Percentiles rank a stretch among this genome's conserved stretches.
phyloP scores from a whole-genome alignment of 1,140 invertebrate species.

The Drosophila subobscura region DNA sequence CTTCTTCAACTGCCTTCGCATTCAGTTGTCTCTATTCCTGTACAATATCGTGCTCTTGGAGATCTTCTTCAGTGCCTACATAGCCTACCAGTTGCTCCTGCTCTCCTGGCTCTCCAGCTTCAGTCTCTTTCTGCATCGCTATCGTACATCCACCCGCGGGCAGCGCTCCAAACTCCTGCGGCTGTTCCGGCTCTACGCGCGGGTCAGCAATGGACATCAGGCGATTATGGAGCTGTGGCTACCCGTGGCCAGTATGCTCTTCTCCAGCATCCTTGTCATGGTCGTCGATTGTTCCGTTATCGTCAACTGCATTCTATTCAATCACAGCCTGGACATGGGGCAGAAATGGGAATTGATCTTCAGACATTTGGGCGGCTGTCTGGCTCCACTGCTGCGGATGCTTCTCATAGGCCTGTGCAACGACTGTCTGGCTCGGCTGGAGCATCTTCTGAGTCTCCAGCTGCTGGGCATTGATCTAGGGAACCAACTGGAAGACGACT shows the following conservation, averaged over 20 bases:
- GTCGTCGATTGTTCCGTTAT: not conserved
- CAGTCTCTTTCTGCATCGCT: not conserved
- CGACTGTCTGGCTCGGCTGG: conserved; percentile 9
- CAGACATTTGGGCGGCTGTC: not conserved
- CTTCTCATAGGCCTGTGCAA: conserved; percentile 17
- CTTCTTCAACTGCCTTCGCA: not conserved
- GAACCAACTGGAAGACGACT: not conserved
- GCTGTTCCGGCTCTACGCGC: conserved; percentile 4
- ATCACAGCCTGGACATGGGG: not conserved
- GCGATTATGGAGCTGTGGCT: conserved; percentile 12
- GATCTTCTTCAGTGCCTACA: conserved; percentile 12
- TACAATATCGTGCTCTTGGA: not conserved
- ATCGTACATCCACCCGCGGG: not conserved
- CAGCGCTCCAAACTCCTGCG: not conserved
- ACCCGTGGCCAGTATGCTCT: conserved; percentile 14
- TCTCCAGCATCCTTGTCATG: not conserved
- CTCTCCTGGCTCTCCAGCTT: conserved; percentile 11
- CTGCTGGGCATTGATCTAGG: conserved; percentile 13
- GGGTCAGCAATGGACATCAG: conserved; percentile 12
- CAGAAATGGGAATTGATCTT: conserved; percentile 3
- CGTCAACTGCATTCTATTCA: conserved; percentile 1
- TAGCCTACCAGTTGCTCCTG: conserved; percentile 26
- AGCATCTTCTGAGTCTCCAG: not conserved
- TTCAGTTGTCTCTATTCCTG: not conserved
- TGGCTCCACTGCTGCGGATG: conserved; percentile 11